Evolutionary conservation across 2,113 vertebrate species (phyloP).

Genomic region (Neodon shergylaensis): DNA sequence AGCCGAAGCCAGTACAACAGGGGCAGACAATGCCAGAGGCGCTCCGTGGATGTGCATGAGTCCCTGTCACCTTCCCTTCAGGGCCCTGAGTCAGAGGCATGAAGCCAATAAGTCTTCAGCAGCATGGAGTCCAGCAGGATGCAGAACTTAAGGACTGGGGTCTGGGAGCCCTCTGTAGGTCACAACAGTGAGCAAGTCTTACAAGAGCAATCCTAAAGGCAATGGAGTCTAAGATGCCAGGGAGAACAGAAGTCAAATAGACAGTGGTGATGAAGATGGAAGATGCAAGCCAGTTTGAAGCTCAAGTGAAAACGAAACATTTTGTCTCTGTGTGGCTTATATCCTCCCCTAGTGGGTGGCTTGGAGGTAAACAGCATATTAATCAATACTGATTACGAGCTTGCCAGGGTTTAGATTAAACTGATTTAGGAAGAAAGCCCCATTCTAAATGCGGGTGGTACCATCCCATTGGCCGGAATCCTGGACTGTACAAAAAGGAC

Average conservation of each 20-base stretch:
- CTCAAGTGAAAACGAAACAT: background rate
- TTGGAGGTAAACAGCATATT: background rate
- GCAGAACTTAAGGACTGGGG: background rate
- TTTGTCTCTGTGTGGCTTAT: background rate
- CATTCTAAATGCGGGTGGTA: background rate
- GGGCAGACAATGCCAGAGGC: background rate
- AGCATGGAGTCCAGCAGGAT: rapidly evolving
- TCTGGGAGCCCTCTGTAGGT: background rate
- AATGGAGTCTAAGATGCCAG: background rate
- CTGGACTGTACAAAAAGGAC: background rate
- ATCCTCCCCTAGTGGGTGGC: background rate
- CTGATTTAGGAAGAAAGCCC: no score
- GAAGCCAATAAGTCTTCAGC: background rate
- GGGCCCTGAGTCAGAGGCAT: background rate
- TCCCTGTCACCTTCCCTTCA: background rate
- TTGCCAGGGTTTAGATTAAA: background rate
- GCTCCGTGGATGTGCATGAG: background rate
- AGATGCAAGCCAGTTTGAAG: background rate
- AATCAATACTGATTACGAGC: background rate
- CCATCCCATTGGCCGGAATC: background rate
- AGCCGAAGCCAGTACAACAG: background rate
- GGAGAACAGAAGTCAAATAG: background rate
- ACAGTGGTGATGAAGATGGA: background rate
- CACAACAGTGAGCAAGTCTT: background rate
- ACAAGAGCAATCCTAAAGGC: background rate